These are phyloP conservation scores for Apodemus sylvaticus DNA, from an alignment of 2,113 vertebrate species.

Conservation along the genomic window DNA sequence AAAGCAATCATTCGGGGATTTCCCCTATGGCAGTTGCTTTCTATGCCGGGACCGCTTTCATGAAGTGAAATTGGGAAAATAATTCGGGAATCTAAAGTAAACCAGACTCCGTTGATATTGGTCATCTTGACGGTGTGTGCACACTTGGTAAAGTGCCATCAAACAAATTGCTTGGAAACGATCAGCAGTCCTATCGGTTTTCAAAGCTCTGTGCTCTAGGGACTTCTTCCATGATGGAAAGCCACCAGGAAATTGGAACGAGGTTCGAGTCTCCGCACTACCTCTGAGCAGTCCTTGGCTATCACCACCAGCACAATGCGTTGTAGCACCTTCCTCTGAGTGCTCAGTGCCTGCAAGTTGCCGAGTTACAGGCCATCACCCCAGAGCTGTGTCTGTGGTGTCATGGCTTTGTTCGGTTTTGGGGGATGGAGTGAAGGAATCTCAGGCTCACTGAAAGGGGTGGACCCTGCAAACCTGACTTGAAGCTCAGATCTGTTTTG, in stretches of 20 bases:
- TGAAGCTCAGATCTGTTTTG: neutral
- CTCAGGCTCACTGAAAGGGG: neutral
- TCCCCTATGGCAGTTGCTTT: constrained; percentile 43
- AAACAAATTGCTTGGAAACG: constrained; percentile 20
- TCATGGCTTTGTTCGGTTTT: neutral
- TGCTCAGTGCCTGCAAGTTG: neutral
- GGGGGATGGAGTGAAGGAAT: neutral
- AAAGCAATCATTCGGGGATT: constrained; percentile 58
- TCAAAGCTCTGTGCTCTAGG: neutral
- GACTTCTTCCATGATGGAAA: neutral
- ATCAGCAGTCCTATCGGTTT: neutral
- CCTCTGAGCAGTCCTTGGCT: neutral
- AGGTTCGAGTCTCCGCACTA: neutral
- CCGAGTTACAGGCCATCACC: neutral
- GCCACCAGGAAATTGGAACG: neutral
- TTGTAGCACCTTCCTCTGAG: neutral
- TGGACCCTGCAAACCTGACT: neutral
- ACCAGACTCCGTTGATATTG: constrained; percentile 6
- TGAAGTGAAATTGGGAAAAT: constrained; percentile 56
- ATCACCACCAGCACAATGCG: neutral
- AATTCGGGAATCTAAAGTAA: constrained; percentile 48
- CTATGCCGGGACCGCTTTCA: constrained; percentile 40
- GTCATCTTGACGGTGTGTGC: neutral
- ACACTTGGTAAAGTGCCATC: neutral
- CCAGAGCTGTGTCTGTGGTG: neutral